phyloP scores from a whole-genome alignment of 2,888 invertebrate genomes.

The Amiota mariae region DNA sequence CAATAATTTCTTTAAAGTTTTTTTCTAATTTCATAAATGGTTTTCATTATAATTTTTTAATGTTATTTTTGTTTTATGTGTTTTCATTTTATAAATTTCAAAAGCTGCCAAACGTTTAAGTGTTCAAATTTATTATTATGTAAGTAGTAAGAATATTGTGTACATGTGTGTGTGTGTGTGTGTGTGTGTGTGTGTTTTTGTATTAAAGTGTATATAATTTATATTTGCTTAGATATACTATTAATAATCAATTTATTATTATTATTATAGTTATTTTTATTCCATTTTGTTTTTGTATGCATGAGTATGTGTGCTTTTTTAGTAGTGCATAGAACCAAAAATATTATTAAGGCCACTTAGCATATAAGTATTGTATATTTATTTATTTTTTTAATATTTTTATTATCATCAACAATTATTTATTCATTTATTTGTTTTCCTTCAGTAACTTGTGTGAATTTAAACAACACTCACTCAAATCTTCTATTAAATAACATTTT shows the following conservation, averaged over 20 bases:
- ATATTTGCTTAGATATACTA: too few relatives aligned
- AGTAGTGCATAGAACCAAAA: conserved; percentile 49
- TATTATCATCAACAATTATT: not conserved
- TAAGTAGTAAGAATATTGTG: not conserved
- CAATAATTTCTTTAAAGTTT: not conserved
- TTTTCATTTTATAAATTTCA: not conserved
- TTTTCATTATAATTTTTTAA: too few relatives aligned
- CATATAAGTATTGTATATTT: conserved; percentile 45
- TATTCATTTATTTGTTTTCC: too few relatives aligned
- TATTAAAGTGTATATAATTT: not conserved
- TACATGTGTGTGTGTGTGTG: not conserved
- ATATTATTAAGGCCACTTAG: conserved; percentile 55
- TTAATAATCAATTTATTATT: not conserved
- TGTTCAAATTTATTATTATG: not conserved
- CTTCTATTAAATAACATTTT: too few relatives aligned
- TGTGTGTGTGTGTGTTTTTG: not conserved
- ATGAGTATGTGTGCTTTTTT: conserved; percentile 17
- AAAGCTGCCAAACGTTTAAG: not conserved
- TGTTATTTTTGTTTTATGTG: too few relatives aligned
- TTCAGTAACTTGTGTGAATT: too few relatives aligned
- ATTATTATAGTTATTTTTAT: conserved; percentile 3
- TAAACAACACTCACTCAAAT: too few relatives aligned
- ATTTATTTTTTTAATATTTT: conserved; percentile 13
- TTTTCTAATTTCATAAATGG: not conserved
- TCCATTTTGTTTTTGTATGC: not conserved